Evolutionary conservation across 1,140 invertebrate genomes (phyloP).

Genomic region (Drosophila albomicans): DNA sequence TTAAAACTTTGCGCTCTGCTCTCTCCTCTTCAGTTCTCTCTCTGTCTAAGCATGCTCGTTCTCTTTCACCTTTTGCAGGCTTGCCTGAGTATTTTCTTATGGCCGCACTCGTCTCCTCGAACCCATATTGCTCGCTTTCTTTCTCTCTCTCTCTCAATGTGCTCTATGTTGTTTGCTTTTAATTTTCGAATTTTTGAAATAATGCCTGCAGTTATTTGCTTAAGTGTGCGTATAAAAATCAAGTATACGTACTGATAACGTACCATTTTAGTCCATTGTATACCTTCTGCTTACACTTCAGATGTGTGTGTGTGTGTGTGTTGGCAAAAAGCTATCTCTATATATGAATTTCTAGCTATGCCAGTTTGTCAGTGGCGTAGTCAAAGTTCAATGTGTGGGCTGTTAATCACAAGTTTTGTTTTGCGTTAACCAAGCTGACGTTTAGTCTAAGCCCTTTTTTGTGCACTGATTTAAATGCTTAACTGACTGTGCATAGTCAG

Average conservation of each 20-base stretch:
- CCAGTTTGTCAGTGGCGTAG: slow-evolving; percentile 28
- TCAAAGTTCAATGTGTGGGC: not conserved
- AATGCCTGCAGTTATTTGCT: slow-evolving; percentile 82
- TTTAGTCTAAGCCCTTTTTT: not conserved
- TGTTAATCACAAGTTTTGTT: slow-evolving; percentile 8
- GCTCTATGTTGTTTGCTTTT: slow-evolving; percentile 76
- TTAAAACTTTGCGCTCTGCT: slow-evolving; percentile 63
- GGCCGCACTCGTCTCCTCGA: slow-evolving; percentile 11
- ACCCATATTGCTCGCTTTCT: not conserved
- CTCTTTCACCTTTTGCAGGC: slow-evolving; percentile 3
- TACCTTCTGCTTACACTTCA: slow-evolving; percentile 21
- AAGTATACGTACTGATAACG: slow-evolving; percentile 81
- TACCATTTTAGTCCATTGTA: slow-evolving; percentile 63
- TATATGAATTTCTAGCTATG: slow-evolving; percentile 5
- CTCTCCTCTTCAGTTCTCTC: slow-evolving; percentile 1
- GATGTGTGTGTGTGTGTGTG: slow-evolving; percentile 8
- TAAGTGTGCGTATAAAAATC: slow-evolving; percentile 84
- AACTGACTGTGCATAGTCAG: slow-evolving; percentile 18
- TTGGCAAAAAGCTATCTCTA: slow-evolving; percentile 11
- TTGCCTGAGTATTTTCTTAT: slow-evolving; percentile 68
- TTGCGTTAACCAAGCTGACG: not conserved
- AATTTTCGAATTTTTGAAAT: slow-evolving; percentile 84
- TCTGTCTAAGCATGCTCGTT: slow-evolving; percentile 23
- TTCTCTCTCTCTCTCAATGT: not conserved
- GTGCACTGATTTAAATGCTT: slow-evolving; percentile 9